Evolutionary conservation across 2,797 vertebrate species (phyloP), one percentile per base, ranked within the genome.

Genomic region (Oreochromis mossambicus): DNA sequence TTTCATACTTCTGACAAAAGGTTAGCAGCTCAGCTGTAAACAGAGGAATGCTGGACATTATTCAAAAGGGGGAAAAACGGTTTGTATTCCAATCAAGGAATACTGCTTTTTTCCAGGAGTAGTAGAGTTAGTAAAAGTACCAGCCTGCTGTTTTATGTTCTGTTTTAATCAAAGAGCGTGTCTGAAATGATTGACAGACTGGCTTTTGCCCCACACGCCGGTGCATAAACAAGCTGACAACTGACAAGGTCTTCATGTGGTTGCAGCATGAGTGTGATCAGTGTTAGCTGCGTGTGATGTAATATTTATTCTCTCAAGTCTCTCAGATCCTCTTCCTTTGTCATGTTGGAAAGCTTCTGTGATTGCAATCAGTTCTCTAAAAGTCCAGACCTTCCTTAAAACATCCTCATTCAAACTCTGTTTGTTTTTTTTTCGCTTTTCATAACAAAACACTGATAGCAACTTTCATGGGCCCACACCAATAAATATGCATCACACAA

Each of bases 151-250:
- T 82, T 29, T 83, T 85, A 85, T 86, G 86, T 85, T 73, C 24
- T 79, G 55, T 77, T 77, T 77, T 78, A 91, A 91, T 91, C 85
- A 91, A 86, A 90, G 17, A 29, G 26, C 9, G 43, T 82, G 83
- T 89, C 87, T 85, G 52, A 81, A 82, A 83, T 89, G 88, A 92
- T 34, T 86, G 90, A 81, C 89, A 85, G 73, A 50, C 21, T 41
- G 46, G 63, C 46, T 36, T 87, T 79, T 80, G n/a, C 52, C 61
- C 43, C 81, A 81, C 51, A 78, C 76, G 52, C 73, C 3, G 17
- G 43, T 32, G 17, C 70, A 8, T 75, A 75, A 75, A 38, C 66
- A 81, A 73, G 70, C 41, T 79, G 83, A 87, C 86, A 88, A 50
- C 9, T 87, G 85, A 90, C 82, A 82, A 78, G 82, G 84, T 86